Evolutionary conservation across 2,113 vertebrate species (phyloP).

Genomic region (Oryzias javanicus): DNA sequence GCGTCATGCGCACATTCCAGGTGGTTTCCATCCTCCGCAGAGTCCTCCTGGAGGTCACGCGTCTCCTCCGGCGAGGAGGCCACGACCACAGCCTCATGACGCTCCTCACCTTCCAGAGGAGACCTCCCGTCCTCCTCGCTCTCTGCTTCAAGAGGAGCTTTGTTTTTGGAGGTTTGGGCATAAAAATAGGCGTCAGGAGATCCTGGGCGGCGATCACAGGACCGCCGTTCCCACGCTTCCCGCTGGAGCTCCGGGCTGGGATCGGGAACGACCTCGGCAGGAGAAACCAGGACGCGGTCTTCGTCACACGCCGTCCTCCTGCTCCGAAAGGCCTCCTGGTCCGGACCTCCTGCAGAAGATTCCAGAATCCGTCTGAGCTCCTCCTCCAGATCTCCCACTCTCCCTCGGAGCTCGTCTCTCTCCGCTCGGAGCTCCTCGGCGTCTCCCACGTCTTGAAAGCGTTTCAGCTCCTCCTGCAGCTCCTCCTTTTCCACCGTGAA

Average conservation of each 20-base stretch:
- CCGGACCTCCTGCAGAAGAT: conserved; percentile 6
- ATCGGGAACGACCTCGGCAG: neutral
- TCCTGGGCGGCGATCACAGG: neutral
- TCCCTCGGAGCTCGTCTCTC: conserved; percentile 61
- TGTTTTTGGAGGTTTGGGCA: neutral
- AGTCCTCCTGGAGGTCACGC: neutral
- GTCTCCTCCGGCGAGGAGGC: conserved; percentile 7
- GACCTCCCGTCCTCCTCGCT: neutral
- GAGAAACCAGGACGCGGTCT: neutral
- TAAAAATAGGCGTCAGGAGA: neutral
- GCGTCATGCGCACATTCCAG: conserved; percentile 53
- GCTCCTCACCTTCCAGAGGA: conserved; percentile 19
- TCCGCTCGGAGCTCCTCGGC: conserved; percentile 64
- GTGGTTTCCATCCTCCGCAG: conserved; percentile 30
- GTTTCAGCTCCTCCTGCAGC: conserved; percentile 63
- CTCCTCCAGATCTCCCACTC: conserved; percentile 67
- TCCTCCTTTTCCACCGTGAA: conserved; percentile 73
- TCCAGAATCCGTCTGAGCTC: conserved; percentile 16
- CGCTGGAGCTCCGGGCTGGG: neutral
- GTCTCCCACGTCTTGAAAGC: conserved; percentile 57
- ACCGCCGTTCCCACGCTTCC: neutral
- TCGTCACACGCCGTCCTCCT: neutral
- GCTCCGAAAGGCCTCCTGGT: neutral
- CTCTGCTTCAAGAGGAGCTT: neutral
- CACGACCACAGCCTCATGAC: conserved; percentile 33